Evolutionary conservation across 2,113 vertebrate genomes (phyloP).

Genomic region (Progne subis): DNA sequence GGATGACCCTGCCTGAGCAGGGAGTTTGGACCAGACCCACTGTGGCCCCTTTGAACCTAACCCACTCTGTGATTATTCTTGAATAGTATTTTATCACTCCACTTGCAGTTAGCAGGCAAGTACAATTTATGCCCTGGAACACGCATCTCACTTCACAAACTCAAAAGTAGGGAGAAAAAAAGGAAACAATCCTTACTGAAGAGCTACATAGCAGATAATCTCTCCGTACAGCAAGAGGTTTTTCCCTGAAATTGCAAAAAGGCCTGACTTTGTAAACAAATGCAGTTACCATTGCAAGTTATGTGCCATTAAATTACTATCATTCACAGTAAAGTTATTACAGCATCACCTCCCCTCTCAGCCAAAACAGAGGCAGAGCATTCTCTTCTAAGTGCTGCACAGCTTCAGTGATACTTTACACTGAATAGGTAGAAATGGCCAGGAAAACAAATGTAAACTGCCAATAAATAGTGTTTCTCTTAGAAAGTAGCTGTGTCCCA

Average conservation of each 20-base stretch:
- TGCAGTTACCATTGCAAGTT: not conserved
- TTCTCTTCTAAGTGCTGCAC: not conserved
- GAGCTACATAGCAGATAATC: not conserved
- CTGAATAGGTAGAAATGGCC: not conserved
- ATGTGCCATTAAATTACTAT: not conserved
- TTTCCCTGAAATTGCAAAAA: not conserved
- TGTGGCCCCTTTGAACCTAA: not conserved
- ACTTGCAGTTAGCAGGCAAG: not conserved
- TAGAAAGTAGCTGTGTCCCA: not conserved
- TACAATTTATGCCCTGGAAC: not conserved
- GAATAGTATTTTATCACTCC: not conserved
- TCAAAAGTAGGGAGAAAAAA: not conserved
- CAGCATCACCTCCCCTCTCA: not conserved
- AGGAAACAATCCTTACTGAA: not conserved
- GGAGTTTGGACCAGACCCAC: not conserved
- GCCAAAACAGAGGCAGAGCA: not conserved
- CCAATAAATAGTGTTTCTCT: not conserved
- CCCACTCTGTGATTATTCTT: not conserved
- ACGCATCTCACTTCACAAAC: fast-evolving
- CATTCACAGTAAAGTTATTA: not conserved
- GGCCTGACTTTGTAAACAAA: not conserved
- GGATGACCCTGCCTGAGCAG: not conserved
- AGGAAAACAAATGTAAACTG: not conserved
- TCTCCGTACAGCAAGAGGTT: not conserved
- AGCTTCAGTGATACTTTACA: not conserved